phyloP scores from a whole-genome alignment of 2,113 vertebrate species.

The Aspiorhynchus laticeps region DNA sequence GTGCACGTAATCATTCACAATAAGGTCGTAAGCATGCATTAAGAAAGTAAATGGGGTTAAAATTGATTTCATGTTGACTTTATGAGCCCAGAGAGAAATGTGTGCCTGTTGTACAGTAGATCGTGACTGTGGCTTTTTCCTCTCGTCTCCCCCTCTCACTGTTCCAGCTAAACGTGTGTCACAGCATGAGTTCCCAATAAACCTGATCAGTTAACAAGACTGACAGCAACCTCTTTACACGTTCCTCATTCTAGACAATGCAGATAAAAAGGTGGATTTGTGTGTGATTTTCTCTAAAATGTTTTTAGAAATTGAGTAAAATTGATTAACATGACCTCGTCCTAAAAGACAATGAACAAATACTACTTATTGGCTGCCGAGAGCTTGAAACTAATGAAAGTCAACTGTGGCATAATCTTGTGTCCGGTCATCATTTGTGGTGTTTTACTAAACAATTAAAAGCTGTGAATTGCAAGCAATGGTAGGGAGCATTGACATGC shows the following conservation, averaged over 20 bases:
- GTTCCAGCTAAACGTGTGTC: not conserved
- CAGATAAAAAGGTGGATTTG: not conserved
- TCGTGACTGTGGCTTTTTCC: constrained; percentile 42
- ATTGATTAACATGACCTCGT: not conserved
- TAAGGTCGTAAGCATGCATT: not conserved
- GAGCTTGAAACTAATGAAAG: not conserved
- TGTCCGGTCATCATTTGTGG: not conserved
- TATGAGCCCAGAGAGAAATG: not conserved
- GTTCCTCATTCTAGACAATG: not conserved
- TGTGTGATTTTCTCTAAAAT: not conserved
- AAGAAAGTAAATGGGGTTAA: not conserved
- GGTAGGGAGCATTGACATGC: constrained; percentile 23
- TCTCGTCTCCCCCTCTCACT: constrained; percentile 36
- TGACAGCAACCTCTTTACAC: not conserved
- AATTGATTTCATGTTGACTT: not conserved
- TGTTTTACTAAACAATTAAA: not conserved
- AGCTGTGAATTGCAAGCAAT: not conserved
- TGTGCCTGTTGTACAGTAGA: constrained; percentile 35
- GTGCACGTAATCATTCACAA: not conserved
- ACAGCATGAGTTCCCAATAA: not conserved
- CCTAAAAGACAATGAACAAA: too few relatives aligned
- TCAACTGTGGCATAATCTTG: not conserved
- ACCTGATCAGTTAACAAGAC: constrained; percentile 14
- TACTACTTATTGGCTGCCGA: not conserved
- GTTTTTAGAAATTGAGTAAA: not conserved